Percentiles rank a stretch among this genome's conserved stretches.
Evolutionary conservation across 2,113 vertebrate genomes (phyloP).

Genomic region (Syrrhaptes paradoxus): DNA sequence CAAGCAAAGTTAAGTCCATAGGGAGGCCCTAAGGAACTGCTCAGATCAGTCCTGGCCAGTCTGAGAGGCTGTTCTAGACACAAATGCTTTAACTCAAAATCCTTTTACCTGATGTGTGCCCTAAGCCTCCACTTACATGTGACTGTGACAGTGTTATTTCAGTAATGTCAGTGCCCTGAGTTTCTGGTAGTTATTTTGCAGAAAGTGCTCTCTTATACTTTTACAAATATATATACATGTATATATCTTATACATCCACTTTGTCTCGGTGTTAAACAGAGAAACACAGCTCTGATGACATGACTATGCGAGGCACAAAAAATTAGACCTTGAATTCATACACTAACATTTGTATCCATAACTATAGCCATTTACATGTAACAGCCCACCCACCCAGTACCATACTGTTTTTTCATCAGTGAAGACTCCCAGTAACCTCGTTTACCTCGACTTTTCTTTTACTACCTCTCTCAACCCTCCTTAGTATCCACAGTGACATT

Average conservation of each 20-base stretch:
- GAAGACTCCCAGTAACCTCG: background rate
- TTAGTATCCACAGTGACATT: background rate
- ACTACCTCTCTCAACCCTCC: background rate
- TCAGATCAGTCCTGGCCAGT: background rate
- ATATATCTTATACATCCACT: rapidly evolving
- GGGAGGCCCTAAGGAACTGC: background rate
- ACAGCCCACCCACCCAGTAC: background rate
- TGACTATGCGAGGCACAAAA: background rate
- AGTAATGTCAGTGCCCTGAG: background rate
- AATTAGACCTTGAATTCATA: background rate
- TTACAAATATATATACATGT: background rate
- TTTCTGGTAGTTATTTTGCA: background rate
- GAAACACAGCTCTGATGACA: background rate
- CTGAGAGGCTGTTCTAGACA: background rate
- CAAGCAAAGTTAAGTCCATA: background rate
- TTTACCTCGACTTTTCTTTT: background rate
- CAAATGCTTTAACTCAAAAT: background rate
- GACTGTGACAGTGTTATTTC: background rate
- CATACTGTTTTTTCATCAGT: background rate
- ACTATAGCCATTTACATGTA: background rate
- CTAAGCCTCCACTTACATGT: background rate
- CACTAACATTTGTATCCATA: background rate
- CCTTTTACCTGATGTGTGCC: background rate
- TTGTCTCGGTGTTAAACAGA: background rate
- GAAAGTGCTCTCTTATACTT: background rate